Evolutionary conservation across 2,888 invertebrate species (phyloP), one percentile per base, ranked within the genome.

Genomic region (Crocallis elinguaria): DNA sequence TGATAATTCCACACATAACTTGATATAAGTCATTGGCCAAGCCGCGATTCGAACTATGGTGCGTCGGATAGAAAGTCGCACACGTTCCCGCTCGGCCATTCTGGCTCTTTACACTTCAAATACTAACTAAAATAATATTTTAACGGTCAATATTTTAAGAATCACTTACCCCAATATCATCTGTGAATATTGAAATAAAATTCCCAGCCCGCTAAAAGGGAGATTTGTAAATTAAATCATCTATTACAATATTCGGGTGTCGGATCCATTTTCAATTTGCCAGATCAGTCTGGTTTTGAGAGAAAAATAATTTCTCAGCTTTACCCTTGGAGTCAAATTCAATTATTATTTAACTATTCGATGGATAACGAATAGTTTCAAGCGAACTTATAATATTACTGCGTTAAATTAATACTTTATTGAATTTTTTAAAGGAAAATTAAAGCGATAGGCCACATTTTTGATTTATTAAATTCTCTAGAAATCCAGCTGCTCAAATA

Each of bases 251-350:
- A 49, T 51, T 59, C 49, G 59, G 58, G 43, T 45, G 53, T 49
- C 38, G 63, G 60, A 63, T 66, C 59, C 61, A 57, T 58, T 64
- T 69, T 60, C 68, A 69, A 69, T 68, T 71, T 65, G 36, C 27
- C 38, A 60, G 57, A 67, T 66, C 60, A 36, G 25, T 57, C 49
- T 49, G 43, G 51, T 46, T 56, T 60, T 45, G 38, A 44, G 44
- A 48, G 52, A 59, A 60, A 58, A 56, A 58, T 55, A 43, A 48
- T 51, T 44, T 41, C 36, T 30, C 38, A 36, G 48, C 55, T 42
- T 37, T 43, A 29, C 33, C 36, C 35, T 50, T 30, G 39, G 13
- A 36, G 29, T 43, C 48, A 37, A 41, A 30, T 35, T 23, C 37
- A 27, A 49, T 50, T 50, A 33, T 49, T 49, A 49, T 51, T 27